Evolutionary conservation across 53 echinoderm and acorn worm species (phyloP).

Genomic region (Arbacia lixula): DNA sequence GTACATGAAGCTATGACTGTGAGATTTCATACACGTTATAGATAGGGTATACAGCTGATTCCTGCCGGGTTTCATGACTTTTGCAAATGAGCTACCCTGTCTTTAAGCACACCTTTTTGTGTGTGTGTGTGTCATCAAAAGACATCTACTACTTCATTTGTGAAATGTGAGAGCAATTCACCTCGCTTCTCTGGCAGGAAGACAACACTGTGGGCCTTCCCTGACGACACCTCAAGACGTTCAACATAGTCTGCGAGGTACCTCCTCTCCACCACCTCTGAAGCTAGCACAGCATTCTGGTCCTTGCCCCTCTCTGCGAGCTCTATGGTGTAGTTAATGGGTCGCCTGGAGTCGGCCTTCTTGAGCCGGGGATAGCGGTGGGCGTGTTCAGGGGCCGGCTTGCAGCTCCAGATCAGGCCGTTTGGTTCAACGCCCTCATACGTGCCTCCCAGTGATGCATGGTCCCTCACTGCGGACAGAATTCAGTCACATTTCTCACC

Average conservation of each 20-base stretch:
- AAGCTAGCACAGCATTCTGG: background rate
- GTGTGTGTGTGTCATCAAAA: too few relatives aligned
- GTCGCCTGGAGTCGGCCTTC: constrained; percentile 35
- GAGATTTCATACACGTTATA: too few relatives aligned
- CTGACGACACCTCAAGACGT: constrained; percentile 1
- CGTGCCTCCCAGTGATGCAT: constrained; percentile 44
- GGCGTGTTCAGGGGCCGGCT: constrained; percentile 32
- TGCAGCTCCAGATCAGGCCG: constrained; percentile 55
- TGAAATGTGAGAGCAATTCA: too few relatives aligned
- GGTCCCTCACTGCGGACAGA: constrained; percentile 1
- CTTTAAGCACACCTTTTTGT: too few relatives aligned
- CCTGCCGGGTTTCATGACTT: too few relatives aligned
- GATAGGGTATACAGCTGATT: too few relatives aligned
- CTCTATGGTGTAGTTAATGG: constrained; percentile 32
- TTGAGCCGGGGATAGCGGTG: constrained; percentile 34
- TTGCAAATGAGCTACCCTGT: too few relatives aligned
- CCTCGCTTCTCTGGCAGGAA: constrained; percentile 37
- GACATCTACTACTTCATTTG: too few relatives aligned
- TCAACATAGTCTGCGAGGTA: constrained; percentile 46
- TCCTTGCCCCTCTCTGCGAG: background rate
- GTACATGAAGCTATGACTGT: too few relatives aligned
- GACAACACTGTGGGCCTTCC: constrained; percentile 27
- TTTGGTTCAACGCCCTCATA: constrained; percentile 50
- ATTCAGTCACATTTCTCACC: background rate
- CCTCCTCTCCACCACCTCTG: constrained; percentile 25